phyloP scores from a whole-genome alignment of 2,888 invertebrate species.

The Callinectes sapidus region DNA sequence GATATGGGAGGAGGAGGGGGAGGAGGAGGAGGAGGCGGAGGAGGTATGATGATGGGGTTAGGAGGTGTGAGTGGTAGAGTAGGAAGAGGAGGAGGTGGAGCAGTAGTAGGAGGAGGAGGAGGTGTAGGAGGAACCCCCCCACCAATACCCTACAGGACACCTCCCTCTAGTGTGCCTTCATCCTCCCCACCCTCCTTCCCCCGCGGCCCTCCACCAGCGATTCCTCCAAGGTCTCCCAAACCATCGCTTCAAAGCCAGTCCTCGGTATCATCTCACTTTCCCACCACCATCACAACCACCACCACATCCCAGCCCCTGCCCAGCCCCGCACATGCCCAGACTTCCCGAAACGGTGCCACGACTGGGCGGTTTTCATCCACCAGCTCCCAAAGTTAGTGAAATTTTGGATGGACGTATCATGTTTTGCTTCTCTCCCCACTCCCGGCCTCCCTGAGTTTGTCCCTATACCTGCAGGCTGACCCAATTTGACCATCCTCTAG shows the following conservation, averaged over 20 bases:
- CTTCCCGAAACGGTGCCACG: conserved; percentile 48
- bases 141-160: conserved; percentile 53
- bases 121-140: conserved; percentile 48
- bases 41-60: conserved; percentile 43
- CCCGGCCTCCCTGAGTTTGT: not conserved
- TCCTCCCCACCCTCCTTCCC: conserved; percentile 57
- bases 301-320: conserved; percentile 43
- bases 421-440: not conserved
- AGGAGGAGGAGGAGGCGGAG: conserved; percentile 41
- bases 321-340: conserved; percentile 52
- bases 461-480: not conserved
- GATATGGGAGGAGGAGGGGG: conserved; percentile 21
- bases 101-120: conserved; percentile 25
- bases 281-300: not conserved
- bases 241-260: conserved; percentile 55
- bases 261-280: conserved; percentile 25
- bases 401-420: not conserved
- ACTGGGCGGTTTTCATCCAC: conserved; percentile 45
- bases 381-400: conserved; percentile 51
- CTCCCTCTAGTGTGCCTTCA: conserved; percentile 58
- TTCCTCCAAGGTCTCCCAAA: conserved; percentile 65
- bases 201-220: conserved; percentile 58
- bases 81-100: conserved; percentile 45
- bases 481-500: no score
- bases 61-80: conserved; percentile 34